phyloP scores from a whole-genome alignment of 1,140 invertebrate genomes.

The Aethina tumida region DNA sequence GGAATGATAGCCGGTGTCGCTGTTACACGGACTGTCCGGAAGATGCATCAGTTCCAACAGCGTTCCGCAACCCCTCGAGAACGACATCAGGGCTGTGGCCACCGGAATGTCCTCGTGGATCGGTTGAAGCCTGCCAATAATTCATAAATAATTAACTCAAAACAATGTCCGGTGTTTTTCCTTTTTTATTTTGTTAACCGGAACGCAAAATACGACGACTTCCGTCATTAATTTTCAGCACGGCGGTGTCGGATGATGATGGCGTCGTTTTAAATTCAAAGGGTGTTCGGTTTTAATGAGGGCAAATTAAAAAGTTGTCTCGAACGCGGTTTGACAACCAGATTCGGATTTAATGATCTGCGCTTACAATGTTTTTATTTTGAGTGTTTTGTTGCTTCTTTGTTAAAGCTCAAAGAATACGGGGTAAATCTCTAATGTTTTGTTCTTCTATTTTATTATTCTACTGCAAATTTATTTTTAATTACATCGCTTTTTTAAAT shows the following conservation, averaged over 20 bases:
- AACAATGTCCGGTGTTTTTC: background rate
- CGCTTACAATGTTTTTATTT: no score
- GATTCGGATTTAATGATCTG: no score
- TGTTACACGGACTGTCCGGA: conserved; percentile 40
- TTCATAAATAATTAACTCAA: conserved; percentile 2
- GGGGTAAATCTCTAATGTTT: no score
- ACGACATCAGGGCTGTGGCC: conserved; percentile 71
- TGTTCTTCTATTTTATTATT: no score
- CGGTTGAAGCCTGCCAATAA: conserved; percentile 34
- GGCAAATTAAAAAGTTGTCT: no score
- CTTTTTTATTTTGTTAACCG: background rate
- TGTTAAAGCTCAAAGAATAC: no score
- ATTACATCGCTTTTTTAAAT: no score
- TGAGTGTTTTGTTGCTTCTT: no score
- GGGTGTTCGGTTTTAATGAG: no score
- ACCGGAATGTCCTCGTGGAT: conserved; percentile 46
- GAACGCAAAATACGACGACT: background rate
- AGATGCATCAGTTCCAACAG: conserved; percentile 65
- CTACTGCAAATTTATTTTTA: no score
- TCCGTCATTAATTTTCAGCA: background rate
- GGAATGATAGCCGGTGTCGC: conserved; percentile 63
- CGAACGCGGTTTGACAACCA: no score
- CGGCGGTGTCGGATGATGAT: background rate
- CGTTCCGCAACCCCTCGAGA: conserved; percentile 70
- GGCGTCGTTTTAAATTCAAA: background rate